Evolutionary conservation across 2,113 vertebrate genomes (phyloP).

Genomic region (Lepus europaeus): DNA sequence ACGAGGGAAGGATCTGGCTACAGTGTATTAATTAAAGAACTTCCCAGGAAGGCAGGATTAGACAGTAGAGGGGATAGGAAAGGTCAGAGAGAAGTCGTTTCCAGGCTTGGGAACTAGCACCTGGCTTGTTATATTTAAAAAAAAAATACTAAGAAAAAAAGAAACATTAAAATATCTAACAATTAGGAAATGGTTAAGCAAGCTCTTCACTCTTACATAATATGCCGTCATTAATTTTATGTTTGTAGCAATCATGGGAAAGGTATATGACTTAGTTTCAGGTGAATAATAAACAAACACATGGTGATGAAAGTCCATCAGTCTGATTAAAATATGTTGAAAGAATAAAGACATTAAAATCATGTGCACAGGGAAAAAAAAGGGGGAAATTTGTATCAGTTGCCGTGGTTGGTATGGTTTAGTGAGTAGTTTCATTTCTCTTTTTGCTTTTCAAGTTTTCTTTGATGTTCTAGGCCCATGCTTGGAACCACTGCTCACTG

Average conservation of each 20-base stretch:
- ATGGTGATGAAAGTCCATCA: neutral
- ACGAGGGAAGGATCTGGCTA: neutral
- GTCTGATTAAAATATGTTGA: neutral
- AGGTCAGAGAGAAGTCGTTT: neutral
- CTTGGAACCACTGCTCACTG: too few relatives aligned
- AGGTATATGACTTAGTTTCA: neutral
- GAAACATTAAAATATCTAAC: neutral
- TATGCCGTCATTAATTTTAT: neutral
- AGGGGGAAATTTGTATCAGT: neutral
- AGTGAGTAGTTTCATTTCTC: neutral
- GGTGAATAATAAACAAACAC: neutral
- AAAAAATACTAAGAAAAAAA: neutral
- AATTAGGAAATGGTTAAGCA: neutral
- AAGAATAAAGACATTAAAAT: neutral
- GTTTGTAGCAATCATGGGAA: neutral
- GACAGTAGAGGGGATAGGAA: neutral
- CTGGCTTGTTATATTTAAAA: neutral
- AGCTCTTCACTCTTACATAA: neutral
- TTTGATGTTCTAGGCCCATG: neutral
- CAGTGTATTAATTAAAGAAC: neutral
- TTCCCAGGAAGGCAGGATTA: neutral
- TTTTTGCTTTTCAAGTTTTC: slow-evolving; percentile 2
- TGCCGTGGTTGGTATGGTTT: neutral
- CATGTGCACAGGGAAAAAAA: neutral
- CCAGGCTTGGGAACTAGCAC: neutral